Percentiles rank a stretch among this genome's conserved stretches.
These are phyloP conservation scores for Sinelater perroti DNA, from an alignment of 2,888 invertebrate species.

Conservation along the genomic window DNA sequence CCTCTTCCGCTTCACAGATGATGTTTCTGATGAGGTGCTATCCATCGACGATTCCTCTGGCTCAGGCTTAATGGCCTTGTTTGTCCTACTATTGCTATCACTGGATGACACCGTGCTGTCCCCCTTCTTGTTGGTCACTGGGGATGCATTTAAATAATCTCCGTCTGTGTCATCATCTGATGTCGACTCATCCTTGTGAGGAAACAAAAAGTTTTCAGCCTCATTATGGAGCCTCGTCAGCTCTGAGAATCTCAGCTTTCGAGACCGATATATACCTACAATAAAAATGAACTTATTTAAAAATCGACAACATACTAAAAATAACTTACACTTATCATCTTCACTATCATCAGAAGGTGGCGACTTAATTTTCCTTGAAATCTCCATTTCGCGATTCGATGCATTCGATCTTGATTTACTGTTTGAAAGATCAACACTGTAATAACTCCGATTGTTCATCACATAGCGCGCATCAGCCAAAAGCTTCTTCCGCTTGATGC, in stretches of 20 bases:
- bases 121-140: conserved; percentile 39
- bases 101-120: conserved; percentile 34
- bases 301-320: not conserved
- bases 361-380: conserved; percentile 35
- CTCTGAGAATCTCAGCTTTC: conserved; percentile 68
- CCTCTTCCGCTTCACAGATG: conserved; percentile 51
- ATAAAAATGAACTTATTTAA: not conserved
- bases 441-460: conserved; percentile 67
- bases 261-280: not conserved
- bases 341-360: conserved; percentile 45
- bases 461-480: conserved; percentile 65
- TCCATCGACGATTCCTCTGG: conserved; percentile 50
- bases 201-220: conserved; percentile 88
- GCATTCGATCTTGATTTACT: conserved; percentile 72
- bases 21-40: conserved; percentile 49
- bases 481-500: conserved; percentile 49
- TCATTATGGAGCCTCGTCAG: conserved; percentile 81
- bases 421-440: conserved; percentile 76
- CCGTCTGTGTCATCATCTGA: conserved; percentile 66
- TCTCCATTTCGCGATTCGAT: conserved; percentile 37
- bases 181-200: conserved; percentile 70
- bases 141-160: conserved; percentile 59
- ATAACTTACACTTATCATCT: conserved; percentile 41
- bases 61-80: conserved; percentile 17
- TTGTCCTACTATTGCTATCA: conserved; percentile 15